Conservation (phyloP, 2,113 vertebrate genomes). For the Scomber japonicus region DNA sequence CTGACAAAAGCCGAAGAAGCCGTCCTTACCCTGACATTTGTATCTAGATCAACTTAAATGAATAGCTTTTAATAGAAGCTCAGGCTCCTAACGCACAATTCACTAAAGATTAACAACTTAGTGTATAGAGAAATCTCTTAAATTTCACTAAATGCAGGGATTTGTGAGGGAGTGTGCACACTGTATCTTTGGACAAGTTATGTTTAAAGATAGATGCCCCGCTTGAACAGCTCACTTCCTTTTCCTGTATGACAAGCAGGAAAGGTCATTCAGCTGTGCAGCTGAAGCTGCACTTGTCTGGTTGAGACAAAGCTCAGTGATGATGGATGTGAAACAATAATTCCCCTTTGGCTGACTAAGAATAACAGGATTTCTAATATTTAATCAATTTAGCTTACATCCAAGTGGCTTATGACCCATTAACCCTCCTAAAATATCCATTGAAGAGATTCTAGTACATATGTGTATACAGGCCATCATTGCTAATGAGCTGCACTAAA, state of each 20-base stretch:
- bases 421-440: neutral
- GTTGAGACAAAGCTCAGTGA: slow-evolving; percentile 25
- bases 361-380: neutral
- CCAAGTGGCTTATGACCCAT: too few species aligned
- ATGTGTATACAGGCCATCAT: neutral
- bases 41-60: slow-evolving; percentile 7
- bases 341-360: neutral
- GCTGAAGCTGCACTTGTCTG: slow-evolving; percentile 46
- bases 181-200: slow-evolving; percentile 30
- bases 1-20: neutral
- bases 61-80: slow-evolving; percentile 31
- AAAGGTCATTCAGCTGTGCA: slow-evolving; percentile 78
- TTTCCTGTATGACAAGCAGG: slow-evolving; percentile 83
- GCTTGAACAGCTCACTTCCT: slow-evolving; percentile 77
- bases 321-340: slow-evolving; percentile 58
- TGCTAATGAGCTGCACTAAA: neutral
- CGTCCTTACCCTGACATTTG: slow-evolving; percentile 5
- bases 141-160: neutral
- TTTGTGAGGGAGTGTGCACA: neutral
- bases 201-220: slow-evolving; percentile 60
- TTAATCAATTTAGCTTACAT: too few species aligned
- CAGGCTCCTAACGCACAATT: neutral
- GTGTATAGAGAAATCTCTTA: neutral
- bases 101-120: slow-evolving; percentile 20
- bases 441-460: neutral